Percentiles rank a stretch among this genome's conserved stretches.
Conservation (phyloP, 2,797 vertebrate species). For the Linurgus olivaceus region DNA sequence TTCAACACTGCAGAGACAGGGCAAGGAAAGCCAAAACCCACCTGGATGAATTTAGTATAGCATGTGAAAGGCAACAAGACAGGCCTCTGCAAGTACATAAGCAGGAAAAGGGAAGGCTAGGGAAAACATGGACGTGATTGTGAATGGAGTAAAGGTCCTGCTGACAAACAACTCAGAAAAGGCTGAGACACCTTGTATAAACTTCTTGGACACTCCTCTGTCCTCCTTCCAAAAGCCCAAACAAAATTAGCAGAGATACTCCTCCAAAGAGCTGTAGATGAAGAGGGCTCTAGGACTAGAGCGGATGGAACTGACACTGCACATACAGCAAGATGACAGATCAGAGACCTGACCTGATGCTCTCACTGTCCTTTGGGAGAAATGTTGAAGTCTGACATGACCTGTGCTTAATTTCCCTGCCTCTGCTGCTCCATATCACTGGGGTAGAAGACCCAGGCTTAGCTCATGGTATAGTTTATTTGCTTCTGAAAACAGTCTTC, state of each 20-base stretch:
- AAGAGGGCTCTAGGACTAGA: neutral
- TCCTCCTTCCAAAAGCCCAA: neutral
- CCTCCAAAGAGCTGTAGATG: neutral
- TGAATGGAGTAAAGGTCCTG: neutral
- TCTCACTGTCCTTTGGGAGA: neutral
- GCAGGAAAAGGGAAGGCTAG: neutral
- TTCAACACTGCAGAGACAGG: neutral
- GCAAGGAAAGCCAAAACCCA: neutral
- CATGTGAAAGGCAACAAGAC: neutral
- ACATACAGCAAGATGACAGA: neutral
- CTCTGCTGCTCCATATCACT: neutral
- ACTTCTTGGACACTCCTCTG: neutral
- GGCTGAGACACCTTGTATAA: neutral
- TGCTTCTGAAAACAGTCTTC: neutral
- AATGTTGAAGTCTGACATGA: neutral
- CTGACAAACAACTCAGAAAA: neutral
- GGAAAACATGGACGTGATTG: fast-evolving
- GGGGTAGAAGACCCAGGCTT: neutral
- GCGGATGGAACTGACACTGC: neutral
- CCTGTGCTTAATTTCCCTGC: neutral
- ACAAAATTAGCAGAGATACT: neutral
- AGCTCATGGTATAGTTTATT: neutral
- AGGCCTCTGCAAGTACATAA: neutral
- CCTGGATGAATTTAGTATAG: neutral
- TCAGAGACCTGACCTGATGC: neutral